Evolutionary conservation across 1,140 invertebrate species (phyloP), one percentile per base, ranked within the genome.

Genomic region (Dendroctonus valens): DNA sequence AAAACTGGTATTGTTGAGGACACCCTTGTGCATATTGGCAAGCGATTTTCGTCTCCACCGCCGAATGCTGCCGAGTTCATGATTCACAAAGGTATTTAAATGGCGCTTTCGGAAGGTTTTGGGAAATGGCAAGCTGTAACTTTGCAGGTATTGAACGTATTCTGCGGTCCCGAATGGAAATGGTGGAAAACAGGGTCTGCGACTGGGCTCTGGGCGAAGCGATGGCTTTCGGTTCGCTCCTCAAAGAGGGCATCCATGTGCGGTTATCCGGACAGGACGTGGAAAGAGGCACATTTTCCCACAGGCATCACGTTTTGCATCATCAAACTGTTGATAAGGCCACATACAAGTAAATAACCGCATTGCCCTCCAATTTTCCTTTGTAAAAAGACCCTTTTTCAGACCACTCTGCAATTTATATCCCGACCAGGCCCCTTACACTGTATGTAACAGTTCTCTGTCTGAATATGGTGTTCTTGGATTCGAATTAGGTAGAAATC

Each of bases 161-260:
- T 71, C 80, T 94, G 59, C 93, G 93, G 73, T 78, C 88, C 5
- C 87, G 96, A 46, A 90, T 92, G 86, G 90, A 98, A 72, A 96
- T 99, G 96, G 88, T 97, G 0, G 87, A 96, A 26, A 26, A 26
- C 26, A 26, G 26, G 26, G 26, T 26, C 26, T 26, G 26, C 26
- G 97, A 99, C 84, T 99, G 98, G 98, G 96, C 97, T 7, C 81
- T 99, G 49, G 97, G 89, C 39, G 98, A 99, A 82, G 95, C 95
- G 0, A 91, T 99, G 85, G 97, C 97, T 9, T 99, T 97, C 77
- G 98, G 97, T 14, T 96, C 95, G 65, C 78, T 94, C 71, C 77
- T 94, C 65, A 91, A 94, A 79, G 94, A 96, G 78, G 94, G 92
- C 58, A 89, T 93, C 71, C 95, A 97, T 77, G 96, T 98, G 3